Base-by-base conservation (phyloP, 2,113 vertebrate genomes). In the Mixornis gularis region DNA sequence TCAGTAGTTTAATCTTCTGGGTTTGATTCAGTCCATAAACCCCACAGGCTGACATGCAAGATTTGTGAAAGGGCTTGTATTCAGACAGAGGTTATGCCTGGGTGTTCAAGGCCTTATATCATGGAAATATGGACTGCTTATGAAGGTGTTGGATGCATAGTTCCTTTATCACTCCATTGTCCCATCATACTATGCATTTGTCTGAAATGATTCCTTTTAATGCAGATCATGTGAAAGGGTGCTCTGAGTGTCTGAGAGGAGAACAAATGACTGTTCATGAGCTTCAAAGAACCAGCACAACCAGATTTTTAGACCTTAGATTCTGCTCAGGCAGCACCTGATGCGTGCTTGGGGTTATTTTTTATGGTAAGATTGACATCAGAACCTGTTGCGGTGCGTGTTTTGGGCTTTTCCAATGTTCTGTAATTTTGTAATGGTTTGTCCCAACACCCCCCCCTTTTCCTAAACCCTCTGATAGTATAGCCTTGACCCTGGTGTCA, bases 1-100 rank as follows among this genome's bases (percentile, higher is more conserved):
- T 81, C 41, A 55, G 92, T 81, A 73, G 55, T 88, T 94, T 87
- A 86, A 64, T 77, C 58, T 43, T 70, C 71, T 79, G 85, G 58
- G 90, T 72, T 96, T 58, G 34, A 85, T 81, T 87, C 81, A 90
- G 69, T 26, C 60, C 81, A 74, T 95, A 90, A 96, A 92, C 40
- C 21, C 14, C 48, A 65, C 1, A 4, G 40, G 51, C 21, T 72
- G 76, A 63, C 59, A 69, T 52, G 46, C 32, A 81, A 62, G 66
- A 85, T 86, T 93, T 86, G 74, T 79, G 88, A 26, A 2, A 44
- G 48, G 51, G 56, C 12, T 94, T 68, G 14, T 60, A 17, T 65
- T 53, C 48, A 68, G 58, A 55, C 36, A 46, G 70, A 59, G 59
- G 25, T 51, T 60, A 78, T 20, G 46, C 74, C 43, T 66, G 19